Percentiles rank a stretch among this genome's conserved stretches.
These are phyloP conservation scores for Cydia pomonella DNA, from an alignment of 1,140 invertebrate genomes.

Conservation along the genomic window DNA sequence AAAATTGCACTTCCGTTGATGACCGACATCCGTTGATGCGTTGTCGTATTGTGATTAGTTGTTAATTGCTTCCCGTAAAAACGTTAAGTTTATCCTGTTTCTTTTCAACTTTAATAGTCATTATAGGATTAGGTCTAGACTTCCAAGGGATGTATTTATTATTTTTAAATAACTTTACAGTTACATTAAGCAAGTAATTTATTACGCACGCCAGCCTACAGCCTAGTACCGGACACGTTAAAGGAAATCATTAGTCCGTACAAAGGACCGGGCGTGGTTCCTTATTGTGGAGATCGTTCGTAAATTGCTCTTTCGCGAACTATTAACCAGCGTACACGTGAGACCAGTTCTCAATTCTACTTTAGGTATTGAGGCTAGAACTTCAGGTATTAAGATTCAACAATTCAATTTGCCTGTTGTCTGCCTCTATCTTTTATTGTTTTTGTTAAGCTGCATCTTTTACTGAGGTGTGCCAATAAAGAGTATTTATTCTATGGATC, in stretches of 20 bases:
- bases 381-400: too few relatives aligned
- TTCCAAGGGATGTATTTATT: not conserved
- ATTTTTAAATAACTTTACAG: too few relatives aligned
- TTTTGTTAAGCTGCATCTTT: too few relatives aligned
- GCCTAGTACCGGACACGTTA: not conserved
- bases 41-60: constrained; percentile 10
- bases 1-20: not conserved
- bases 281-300: constrained; percentile 13
- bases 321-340: constrained; percentile 19
- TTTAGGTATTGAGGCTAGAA: too few relatives aligned
- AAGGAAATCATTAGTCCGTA: not conserved
- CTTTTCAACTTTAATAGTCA: not conserved
- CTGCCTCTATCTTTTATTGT: too few relatives aligned
- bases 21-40: not conserved
- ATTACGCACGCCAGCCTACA: not conserved
- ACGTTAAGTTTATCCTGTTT: not conserved
- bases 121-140: not conserved
- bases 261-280: constrained; percentile 8
- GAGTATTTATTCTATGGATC: too few relatives aligned
- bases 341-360: not conserved
- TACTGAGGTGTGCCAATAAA: too few relatives aligned
- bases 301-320: constrained; percentile 17
- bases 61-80: not conserved
- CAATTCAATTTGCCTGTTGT: too few relatives aligned
- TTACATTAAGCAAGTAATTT: too few relatives aligned